Evolutionary conservation across 2,888 invertebrate species (phyloP).

Genomic region (Stenolophus ochropezus): DNA sequence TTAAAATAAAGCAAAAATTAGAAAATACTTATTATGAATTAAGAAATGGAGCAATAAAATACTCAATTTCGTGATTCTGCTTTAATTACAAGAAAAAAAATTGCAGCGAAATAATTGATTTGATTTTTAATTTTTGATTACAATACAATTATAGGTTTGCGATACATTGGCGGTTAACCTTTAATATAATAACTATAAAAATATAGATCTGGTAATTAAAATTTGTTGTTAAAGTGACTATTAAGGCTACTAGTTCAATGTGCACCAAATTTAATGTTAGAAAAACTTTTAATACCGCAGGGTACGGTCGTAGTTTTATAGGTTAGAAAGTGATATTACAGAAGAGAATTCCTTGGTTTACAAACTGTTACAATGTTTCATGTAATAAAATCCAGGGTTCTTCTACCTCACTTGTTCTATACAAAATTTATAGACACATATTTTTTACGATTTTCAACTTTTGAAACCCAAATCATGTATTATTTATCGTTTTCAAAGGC

Average conservation of each 20-base stretch:
- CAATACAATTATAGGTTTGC: no score
- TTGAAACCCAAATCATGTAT: background rate
- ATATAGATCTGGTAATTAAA: no score
- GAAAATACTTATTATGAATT: no score
- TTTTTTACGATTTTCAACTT: slow-evolving; percentile 31
- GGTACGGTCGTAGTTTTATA: slow-evolving; percentile 32
- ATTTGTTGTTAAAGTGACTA: background rate
- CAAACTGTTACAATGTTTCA: slow-evolving; percentile 42
- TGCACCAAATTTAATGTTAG: slow-evolving; percentile 10
- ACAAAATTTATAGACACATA: slow-evolving; percentile 32
- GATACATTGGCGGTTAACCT: no score
- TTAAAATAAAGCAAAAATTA: no score
- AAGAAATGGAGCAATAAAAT: no score
- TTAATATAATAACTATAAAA: no score
- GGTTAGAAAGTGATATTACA: slow-evolving; percentile 43
- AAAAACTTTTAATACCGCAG: slow-evolving; percentile 21
- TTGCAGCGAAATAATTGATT: no score
- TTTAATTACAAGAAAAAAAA: no score
- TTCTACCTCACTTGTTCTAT: slow-evolving; percentile 4
- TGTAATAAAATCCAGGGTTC: slow-evolving; percentile 26
- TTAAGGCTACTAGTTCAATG: background rate
- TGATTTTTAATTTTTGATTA: no score
- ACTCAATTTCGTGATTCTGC: no score
- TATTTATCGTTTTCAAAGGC: background rate
- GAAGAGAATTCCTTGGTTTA: slow-evolving; percentile 3